These are phyloP conservation scores for Lagopus leucura DNA, from an alignment of 2,113 vertebrate species.

Conservation along the genomic window DNA sequence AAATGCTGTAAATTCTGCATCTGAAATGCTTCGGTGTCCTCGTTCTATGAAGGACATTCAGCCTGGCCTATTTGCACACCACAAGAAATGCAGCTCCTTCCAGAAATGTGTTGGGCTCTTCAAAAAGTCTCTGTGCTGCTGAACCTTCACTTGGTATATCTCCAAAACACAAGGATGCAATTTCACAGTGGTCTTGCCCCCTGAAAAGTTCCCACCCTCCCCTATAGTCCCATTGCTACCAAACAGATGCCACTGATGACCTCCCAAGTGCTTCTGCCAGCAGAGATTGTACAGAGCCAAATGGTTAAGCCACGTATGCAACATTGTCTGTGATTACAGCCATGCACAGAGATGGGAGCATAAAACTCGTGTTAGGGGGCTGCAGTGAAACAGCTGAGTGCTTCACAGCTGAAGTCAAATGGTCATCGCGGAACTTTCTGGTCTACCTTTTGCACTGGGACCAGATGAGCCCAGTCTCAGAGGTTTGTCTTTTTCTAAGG, in stretches of 20 bases:
- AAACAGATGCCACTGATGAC: background rate
- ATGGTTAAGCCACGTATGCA: background rate
- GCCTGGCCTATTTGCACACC: background rate
- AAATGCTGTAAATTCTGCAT: conserved; percentile 49
- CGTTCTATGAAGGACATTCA: background rate
- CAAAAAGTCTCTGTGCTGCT: background rate
- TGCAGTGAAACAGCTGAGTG: background rate
- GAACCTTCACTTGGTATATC: background rate
- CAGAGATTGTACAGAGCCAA: accelerated
- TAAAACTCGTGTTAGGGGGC: background rate
- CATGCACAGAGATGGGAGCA: background rate
- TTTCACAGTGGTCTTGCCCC: background rate
- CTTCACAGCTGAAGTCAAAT: background rate
- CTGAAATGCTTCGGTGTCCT: background rate
- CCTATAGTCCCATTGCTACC: background rate
- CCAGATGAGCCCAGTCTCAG: background rate
- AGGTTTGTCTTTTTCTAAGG: background rate
- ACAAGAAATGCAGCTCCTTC: background rate
- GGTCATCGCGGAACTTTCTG: background rate
- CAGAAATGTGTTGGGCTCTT: background rate
- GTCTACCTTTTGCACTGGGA: background rate
- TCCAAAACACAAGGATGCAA: background rate
- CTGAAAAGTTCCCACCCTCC: background rate
- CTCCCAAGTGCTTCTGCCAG: background rate
- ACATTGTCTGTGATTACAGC: background rate